Base-by-base conservation (phyloP, 2,797 vertebrate genomes). In the Melanotaenia boesemani region DNA sequence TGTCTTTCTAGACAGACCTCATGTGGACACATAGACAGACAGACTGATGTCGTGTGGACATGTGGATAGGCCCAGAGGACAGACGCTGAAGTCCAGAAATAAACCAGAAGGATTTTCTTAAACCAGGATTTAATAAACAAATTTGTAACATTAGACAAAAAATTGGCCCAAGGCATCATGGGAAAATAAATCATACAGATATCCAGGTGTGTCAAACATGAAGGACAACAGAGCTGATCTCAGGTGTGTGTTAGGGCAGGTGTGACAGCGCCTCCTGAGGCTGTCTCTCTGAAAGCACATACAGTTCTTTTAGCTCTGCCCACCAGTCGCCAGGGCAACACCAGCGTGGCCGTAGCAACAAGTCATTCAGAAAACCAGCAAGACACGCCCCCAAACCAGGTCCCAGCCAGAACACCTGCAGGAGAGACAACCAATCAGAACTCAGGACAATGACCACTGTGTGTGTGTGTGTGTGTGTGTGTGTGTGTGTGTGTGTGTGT, bases 331-430 rank as follows among this genome's bases (percentile, higher is more conserved):
- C n/a, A 1, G 39, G 63, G 15, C 15, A 8, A 54, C 15, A 15
- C 75, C 68, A 77, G 13, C 63, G 63, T 3, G 50, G 75, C 2
- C 50, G 69, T 16, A 77, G 75, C 24, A 77, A 24, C 56, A 77
- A 32, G 50, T 77, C 63, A 2, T 77, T 77, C 18, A 72, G 24
- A 57, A 72, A 15, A 46, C 24, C 41, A 13, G 75, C 63, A 2
- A 67, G 20, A 67, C 58, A 72, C 3, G 63, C 69, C 32, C 69
- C 75, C 1, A 77, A 7, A n/a, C 26, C 12, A 32, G 75, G 75
- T 50, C 75, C 75, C 5, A 8, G 58, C 75, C 75, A 72, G 50
- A 62, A 77, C 58, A 77, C 75, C 75, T 77, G 50, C 15, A 20
- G 41, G 12, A 5, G 3, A 57, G 15, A 10, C 24, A 48, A 16